These are phyloP conservation scores for Ectemnius lituratus DNA, from an alignment of 2,888 invertebrate genomes.

Conservation along the genomic window DNA sequence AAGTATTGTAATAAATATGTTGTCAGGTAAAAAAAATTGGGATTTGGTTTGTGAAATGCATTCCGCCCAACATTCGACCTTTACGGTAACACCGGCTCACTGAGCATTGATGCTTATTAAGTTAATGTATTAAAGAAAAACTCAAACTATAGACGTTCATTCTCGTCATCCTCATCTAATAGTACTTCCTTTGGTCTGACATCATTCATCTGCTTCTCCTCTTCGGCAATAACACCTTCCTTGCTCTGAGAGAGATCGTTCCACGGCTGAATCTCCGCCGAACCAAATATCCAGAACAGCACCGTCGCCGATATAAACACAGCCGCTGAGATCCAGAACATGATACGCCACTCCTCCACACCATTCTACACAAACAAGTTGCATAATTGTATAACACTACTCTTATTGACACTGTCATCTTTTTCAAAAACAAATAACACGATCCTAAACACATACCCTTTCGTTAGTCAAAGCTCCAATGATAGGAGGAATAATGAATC, in stretches of 20 bases:
- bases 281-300: constrained; percentile 85
- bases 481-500: constrained; percentile 74
- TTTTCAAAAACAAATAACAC: not conserved
- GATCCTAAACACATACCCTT: constrained; percentile 52
- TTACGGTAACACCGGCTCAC: not conserved
- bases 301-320: constrained; percentile 85
- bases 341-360: constrained; percentile 86
- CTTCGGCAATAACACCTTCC: constrained; percentile 53
- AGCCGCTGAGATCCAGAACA: constrained; percentile 86
- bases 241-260: constrained; percentile 79
- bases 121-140: constrained; percentile 5
- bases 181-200: constrained; percentile 32
- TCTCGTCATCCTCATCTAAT: constrained; percentile 66
- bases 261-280: constrained; percentile 86
- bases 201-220: constrained; percentile 66
- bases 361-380: constrained; percentile 82
- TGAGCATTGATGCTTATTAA: constrained; percentile 24
- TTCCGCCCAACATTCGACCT: constrained; percentile 8
- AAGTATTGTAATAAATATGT: constrained; percentile 20
- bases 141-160: constrained; percentile 65
- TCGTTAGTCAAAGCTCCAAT: constrained; percentile 71
- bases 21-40: constrained; percentile 1
- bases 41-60: constrained; percentile 14
- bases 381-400: not conserved
- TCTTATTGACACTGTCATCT: not conserved